Conservation (phyloP, 2,888 invertebrate genomes). For the Yponomeuta malinellus region DNA sequence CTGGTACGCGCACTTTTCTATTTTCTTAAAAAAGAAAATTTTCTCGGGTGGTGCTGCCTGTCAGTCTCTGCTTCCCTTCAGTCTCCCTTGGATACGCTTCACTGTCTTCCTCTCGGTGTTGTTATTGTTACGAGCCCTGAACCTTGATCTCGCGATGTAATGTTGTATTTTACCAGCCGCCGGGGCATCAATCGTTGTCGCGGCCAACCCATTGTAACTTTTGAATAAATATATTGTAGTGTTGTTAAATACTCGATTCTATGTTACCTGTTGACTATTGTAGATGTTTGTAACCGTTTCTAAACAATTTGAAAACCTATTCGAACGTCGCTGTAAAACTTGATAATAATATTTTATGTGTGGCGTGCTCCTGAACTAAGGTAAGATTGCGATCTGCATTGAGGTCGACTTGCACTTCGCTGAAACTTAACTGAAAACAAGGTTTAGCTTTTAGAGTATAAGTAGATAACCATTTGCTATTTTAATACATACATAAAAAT, state of each 20-base stretch:
- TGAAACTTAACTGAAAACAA: background rate
- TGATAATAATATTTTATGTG: slow-evolving; percentile 22
- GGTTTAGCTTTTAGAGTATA: background rate
- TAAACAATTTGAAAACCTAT: slow-evolving; percentile 24
- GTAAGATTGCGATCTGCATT: slow-evolving; percentile 31
- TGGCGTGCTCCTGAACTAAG: slow-evolving; percentile 36
- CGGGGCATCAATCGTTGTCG: slow-evolving; percentile 31
- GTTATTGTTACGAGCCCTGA: slow-evolving; percentile 58
- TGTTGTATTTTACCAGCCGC: slow-evolving; percentile 35
- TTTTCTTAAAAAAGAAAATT: background rate
- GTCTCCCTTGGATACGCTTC: slow-evolving; percentile 40
- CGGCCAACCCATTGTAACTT: slow-evolving; percentile 65
- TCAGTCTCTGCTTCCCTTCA: slow-evolving; percentile 43
- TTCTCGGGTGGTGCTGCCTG: slow-evolving; percentile 59
- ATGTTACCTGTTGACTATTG: slow-evolving; percentile 73
- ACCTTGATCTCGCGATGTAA: slow-evolving; percentile 21
- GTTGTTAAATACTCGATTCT: slow-evolving; percentile 68
- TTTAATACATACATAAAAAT: too few species aligned
- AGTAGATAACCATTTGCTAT: too few species aligned
- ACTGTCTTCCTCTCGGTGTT: slow-evolving; percentile 57
- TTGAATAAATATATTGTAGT: slow-evolving; percentile 61
- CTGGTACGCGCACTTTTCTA: slow-evolving; percentile 27
- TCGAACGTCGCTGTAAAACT: slow-evolving; percentile 50
- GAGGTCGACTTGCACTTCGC: background rate
- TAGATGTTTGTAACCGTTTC: slow-evolving; percentile 51